A percentile compares a stretch with the other conserved stretches of the same genome.
Conservation (phyloP, 2,888 invertebrate genomes). For the Chalcis sispes region DNA sequence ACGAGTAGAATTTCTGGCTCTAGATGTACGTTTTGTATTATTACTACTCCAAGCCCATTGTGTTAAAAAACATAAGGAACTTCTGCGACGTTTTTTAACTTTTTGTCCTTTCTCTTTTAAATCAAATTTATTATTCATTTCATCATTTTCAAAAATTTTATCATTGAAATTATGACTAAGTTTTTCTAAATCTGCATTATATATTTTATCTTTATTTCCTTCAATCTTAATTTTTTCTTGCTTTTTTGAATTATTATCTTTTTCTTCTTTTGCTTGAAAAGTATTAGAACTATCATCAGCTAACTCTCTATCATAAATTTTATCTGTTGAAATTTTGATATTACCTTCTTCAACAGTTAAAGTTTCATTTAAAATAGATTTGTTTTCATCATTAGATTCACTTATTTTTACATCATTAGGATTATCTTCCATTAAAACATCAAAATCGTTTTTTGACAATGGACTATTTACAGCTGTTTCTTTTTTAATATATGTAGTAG, state of each 20-base stretch:
- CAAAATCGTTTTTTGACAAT: not conserved
- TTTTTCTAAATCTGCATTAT: conserved; percentile 2
- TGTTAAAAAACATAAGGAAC: conserved; percentile 84
- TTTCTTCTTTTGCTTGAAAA: not conserved
- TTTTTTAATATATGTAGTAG: not conserved
- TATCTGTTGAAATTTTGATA: conserved; percentile 59
- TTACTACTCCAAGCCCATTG: conserved; percentile 88
- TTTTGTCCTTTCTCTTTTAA: conserved; percentile 56
- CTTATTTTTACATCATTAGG: conserved; percentile 17
- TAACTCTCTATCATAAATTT: not conserved
- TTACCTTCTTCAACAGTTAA: conserved; percentile 69
- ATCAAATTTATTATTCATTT: conserved; percentile 17
- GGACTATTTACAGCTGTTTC: not conserved
- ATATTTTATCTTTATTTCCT: conserved; percentile 1
- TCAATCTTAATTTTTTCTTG: conserved; percentile 8
- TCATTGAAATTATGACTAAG: not conserved
- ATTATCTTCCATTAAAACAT: conserved; percentile 34
- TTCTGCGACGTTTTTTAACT: conserved; percentile 82
- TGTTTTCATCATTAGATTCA: conserved; percentile 58
- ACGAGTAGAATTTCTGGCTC: conserved; percentile 76
- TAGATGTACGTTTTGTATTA: conserved; percentile 73
- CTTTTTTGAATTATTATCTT: conserved; percentile 9
- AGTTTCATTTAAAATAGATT: conserved; percentile 67
- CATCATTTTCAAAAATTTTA: conserved; percentile 25
- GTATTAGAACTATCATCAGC: not conserved